Conservation (phyloP, 2,888 invertebrate genomes). For the Coelopa pilipes region DNA sequence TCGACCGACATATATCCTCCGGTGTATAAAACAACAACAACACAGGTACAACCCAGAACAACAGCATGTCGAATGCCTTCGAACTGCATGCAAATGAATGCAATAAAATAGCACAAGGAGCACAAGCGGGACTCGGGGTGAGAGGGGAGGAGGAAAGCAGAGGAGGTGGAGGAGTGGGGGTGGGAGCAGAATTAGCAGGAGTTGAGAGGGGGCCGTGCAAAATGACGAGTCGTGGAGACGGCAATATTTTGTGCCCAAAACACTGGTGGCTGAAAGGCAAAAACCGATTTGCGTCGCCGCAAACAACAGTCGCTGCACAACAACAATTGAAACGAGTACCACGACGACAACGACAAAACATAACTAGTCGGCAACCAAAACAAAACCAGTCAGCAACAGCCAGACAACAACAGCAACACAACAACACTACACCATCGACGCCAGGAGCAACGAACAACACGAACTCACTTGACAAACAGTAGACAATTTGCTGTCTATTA, state of each 20-base stretch:
- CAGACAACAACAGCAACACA: not conserved
- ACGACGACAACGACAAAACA: not conserved
- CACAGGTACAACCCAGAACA: no score
- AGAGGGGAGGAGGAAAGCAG: no score
- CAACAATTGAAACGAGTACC: not conserved
- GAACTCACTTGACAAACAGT: slow-evolving; percentile 20
- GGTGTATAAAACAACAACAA: not conserved
- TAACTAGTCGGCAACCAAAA: not conserved
- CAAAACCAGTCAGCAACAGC: not conserved
- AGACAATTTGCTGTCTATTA: slow-evolving; percentile 26
- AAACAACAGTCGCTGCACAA: not conserved
- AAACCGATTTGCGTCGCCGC: not conserved
- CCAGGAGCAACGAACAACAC: slow-evolving; percentile 2
- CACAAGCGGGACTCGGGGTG: no score
- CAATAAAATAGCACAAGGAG: no score
- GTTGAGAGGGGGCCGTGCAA: no score
- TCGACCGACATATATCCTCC: not conserved
- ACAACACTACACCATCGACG: no score
- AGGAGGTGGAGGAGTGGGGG: no score
- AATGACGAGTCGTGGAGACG: no score
- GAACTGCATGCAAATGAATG: no score
- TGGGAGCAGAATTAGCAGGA: no score
- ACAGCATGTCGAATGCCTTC: no score
- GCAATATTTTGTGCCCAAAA: no score
- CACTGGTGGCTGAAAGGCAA: not conserved